Evolutionary conservation across 2,113 vertebrate species (phyloP), one percentile per base, ranked within the genome.

Genomic region (Cyrtonyx montezumae): DNA sequence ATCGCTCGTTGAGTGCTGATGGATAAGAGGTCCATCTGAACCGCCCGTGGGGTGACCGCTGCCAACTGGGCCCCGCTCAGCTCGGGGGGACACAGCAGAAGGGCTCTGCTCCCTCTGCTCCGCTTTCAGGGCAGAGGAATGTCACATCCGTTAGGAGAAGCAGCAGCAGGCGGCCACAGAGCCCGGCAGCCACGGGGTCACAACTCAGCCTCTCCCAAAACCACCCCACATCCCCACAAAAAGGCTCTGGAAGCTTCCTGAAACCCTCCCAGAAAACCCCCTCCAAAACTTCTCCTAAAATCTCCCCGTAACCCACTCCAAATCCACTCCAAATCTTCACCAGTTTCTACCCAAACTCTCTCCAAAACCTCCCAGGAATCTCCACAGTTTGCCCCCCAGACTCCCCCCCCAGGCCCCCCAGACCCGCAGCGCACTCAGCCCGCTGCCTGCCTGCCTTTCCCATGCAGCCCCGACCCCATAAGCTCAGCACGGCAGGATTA

Each of bases 1-100:
- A 89, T 93, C 58, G 84, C 95, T 96, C 93, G 88, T 88, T 82
- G 89, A 94, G 82, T 34, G 79, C 67, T 79, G 68, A 96, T 2
- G 37, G 87, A 69, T 65, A 82, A 94, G 76, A 48, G 45, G 91
- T 28, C 55, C 91, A 63, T 63, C 84, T 82, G 45, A 82, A 74
- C 71, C 76, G 95, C 92, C 94, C 43, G 42, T 46, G 63, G 95
- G 95, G 92, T 89, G 88, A 4, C 8, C 1, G 7, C 78, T 75
- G 95, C 95, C 95, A 93, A 94, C 88, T 95, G 94, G 92, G 82
- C 94, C 7, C 3, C 0, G 49, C 56, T 26, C 40, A 17, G 71
- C 82, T 91, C 46, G 68, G 23, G 30, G 53, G 55, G 95, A 87
- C 76, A 42, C 73, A 92, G 84, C 84, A 87, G 88, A 76, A 62